Base-by-base conservation (phyloP, 2,113 vertebrate species). In the Colius striatus region DNA sequence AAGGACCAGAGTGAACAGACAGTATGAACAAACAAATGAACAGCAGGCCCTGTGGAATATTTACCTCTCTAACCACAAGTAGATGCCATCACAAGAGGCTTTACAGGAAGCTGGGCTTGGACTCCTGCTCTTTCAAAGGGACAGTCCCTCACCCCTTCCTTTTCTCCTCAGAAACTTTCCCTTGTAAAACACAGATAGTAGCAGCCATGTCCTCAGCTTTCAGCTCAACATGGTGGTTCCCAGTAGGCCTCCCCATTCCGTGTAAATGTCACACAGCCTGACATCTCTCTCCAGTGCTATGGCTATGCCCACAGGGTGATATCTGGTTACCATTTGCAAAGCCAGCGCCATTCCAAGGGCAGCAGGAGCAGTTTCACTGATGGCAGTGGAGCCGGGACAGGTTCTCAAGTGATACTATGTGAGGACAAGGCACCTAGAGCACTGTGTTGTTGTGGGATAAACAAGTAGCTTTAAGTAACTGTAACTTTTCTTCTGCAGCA, bases 111-210 rank as follows among this genome's bases (percentile, higher is more conserved):
- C 13, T 54, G 74, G 71, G 21, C 60, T 92, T 32, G 62, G 55
- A 81, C 78, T 80, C 15, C 2, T 82, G 61, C 16, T 51, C 81
- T 95, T 94, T 81, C 55, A 94, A 87, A 94, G 81, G 74, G 92
- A 92, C 96, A 97, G 82, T 91, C 87, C 80, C 72, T 57, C 87
- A 91, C 74, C 54, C 63, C 87, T 92, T 97, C 90, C 38, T 79
- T 85, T 94, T 86, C 92, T 95, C 84, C 77, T 89, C 92, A 95
- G 91, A 96, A 95, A 85, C 80, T 75, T 83, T 90, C 71, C 78
- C 87, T 92, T 95, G 78, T 70, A 83, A 95, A 97, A 95, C 90
- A 92, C 87, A 91, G 94, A 94, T 36, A 95, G 77, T 47, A 96
- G 86, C 74, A 92, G 30, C 68, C 93, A 51, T 88, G 84, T 91